Evolutionary conservation across 2,888 invertebrate species (phyloP).

Genomic region (Tetropium fuscum): DNA sequence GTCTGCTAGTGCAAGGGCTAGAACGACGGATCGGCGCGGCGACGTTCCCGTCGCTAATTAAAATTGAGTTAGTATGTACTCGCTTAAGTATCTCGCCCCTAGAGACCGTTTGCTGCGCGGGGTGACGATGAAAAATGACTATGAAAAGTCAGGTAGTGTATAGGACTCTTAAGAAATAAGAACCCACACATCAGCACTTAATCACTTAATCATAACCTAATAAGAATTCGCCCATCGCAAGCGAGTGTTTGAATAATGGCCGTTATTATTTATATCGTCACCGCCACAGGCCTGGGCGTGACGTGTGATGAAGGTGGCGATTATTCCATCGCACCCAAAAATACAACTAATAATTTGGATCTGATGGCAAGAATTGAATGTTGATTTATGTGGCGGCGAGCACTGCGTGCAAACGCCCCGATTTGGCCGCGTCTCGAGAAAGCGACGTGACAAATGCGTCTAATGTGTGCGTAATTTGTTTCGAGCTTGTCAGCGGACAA

Average conservation of each 20-base stretch:
- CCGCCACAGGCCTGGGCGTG: constrained; percentile 10
- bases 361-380: constrained; percentile 18
- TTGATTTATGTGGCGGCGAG: constrained; percentile 15
- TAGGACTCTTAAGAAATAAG: too few relatives aligned
- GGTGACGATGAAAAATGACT: too few relatives aligned
- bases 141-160: too few relatives aligned
- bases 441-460: constrained; percentile 32
- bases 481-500: constrained; percentile 30
- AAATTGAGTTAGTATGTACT: too few relatives aligned
- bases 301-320: constrained; percentile 11
- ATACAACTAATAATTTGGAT: constrained; percentile 18
- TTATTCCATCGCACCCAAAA: constrained; percentile 10
- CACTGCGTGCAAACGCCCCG: constrained; percentile 21
- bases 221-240: constrained; percentile 6
- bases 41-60: too few relatives aligned
- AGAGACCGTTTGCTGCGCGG: too few relatives aligned
- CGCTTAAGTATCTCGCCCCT: too few relatives aligned
- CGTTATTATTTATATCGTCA: constrained; percentile 19
- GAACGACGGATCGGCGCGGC: too few relatives aligned
- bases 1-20: too few relatives aligned
- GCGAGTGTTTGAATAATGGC: constrained; percentile 10
- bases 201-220: too few relatives aligned
- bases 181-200: too few relatives aligned
- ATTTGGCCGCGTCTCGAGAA: constrained; percentile 12
- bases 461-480: constrained; percentile 34